These are phyloP conservation scores for Simalia tracyae DNA, from an alignment of 2,797 vertebrate species.

Conservation along the genomic window DNA sequence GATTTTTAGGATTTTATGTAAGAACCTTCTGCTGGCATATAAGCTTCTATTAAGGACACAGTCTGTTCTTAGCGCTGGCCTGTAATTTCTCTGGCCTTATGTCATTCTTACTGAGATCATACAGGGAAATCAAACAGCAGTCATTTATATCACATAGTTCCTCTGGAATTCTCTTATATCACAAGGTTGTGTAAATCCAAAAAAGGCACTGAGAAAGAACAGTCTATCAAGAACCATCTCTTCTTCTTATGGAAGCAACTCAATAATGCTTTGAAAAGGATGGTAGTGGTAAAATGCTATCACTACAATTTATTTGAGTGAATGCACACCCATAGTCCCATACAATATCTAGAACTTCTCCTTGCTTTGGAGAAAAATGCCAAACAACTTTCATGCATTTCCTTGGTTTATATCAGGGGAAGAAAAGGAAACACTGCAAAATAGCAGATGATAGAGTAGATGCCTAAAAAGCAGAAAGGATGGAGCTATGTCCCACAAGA, in stretches of 20 bases:
- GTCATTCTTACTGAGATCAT: not conserved
- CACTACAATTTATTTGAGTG: not conserved
- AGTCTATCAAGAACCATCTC: not conserved
- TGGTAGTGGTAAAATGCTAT: not conserved
- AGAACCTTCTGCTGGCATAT: not conserved
- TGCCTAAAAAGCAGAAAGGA: not conserved
- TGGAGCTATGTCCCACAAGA: not conserved
- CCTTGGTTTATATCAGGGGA: not conserved
- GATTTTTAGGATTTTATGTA: not conserved
- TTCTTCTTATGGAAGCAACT: too few relatives aligned
- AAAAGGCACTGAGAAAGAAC: not conserved
- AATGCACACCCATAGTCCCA: too few relatives aligned
- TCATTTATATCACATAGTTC: not conserved
- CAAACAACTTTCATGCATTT: not conserved
- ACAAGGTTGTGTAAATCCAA: not conserved
- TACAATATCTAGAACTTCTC: not conserved
- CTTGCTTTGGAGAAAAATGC: not conserved
- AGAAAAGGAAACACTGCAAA: not conserved
- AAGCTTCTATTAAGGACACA: not conserved
- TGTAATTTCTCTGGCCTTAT: not conserved
- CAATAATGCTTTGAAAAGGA: not conserved
- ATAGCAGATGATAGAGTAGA: not conserved
- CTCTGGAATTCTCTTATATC: not conserved
- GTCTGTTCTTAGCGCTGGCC: not conserved
- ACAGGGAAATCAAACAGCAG: not conserved